A percentile compares a stretch with the other conserved stretches of the same genome.
These are phyloP conservation scores for Sinohyriopsis cumingii DNA, from an alignment of 2,888 invertebrate species.

Conservation along the genomic window DNA sequence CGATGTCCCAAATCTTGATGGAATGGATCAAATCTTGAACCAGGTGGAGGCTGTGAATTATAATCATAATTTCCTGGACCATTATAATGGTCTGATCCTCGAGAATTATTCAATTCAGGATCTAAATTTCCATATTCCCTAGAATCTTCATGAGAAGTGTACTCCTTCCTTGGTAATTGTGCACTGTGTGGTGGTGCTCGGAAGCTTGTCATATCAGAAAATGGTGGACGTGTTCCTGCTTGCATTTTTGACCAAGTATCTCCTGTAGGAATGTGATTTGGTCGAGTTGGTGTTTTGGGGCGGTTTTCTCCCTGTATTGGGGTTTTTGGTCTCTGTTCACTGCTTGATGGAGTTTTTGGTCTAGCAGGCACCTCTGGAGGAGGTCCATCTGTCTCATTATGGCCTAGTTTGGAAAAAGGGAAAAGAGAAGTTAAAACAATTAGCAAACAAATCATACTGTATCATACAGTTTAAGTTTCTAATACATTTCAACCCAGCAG, in stretches of 20 bases:
- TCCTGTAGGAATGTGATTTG: slow-evolving; percentile 32
- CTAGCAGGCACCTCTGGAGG: slow-evolving; percentile 36
- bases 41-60: slow-evolving; percentile 54
- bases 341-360: slow-evolving; percentile 45
- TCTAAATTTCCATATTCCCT: slow-evolving; percentile 34
- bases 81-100: slow-evolving; percentile 40
- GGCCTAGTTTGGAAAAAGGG: slow-evolving; percentile 9
- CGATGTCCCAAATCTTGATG: slow-evolving; percentile 31
- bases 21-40: slow-evolving; percentile 51
- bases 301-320: slow-evolving; percentile 43
- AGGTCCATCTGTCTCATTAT: slow-evolving; percentile 32
- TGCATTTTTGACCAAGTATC: slow-evolving; percentile 38
- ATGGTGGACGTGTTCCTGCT: slow-evolving; percentile 25
- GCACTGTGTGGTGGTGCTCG: slow-evolving; percentile 34
- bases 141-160: slow-evolving; percentile 31
- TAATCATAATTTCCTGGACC: slow-evolving; percentile 23
- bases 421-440: neutral
- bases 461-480: too few species aligned
- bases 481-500: too few species aligned
- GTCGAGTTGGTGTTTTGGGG: slow-evolving; percentile 59
- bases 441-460: neutral
- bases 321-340: slow-evolving; percentile 49
- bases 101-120: slow-evolving; percentile 40
- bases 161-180: slow-evolving; percentile 44
- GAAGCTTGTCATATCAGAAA: slow-evolving; percentile 30